Evolutionary conservation across 2,797 vertebrate genomes (phyloP).

Genomic region (Gadopsis marmoratus): DNA sequence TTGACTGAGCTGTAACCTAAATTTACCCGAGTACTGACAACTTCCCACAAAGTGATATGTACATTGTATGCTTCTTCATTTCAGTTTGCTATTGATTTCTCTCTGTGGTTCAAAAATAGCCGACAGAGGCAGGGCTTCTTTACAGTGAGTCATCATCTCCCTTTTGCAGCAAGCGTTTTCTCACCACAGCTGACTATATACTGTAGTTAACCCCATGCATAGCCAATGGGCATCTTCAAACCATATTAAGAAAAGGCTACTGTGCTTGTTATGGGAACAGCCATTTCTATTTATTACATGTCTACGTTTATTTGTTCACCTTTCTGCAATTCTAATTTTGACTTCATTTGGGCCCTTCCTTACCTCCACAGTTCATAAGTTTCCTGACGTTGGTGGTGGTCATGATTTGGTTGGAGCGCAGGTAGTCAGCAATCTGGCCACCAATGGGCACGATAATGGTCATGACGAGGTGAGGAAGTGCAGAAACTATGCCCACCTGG

Average conservation of each 20-base stretch:
- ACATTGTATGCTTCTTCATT: constrained; percentile 47
- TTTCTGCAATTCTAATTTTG: background rate
- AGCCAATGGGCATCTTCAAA: background rate
- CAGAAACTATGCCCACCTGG: constrained; percentile 92
- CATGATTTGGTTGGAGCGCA: constrained; percentile 90
- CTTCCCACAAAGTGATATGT: constrained; percentile 6
- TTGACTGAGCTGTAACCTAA: background rate
- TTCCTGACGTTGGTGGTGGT: constrained; percentile 94
- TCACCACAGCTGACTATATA: constrained; percentile 17
- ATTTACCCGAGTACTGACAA: background rate
- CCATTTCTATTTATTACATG: too few relatives aligned
- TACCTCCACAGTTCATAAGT: constrained; percentile 96
- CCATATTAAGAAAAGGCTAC: background rate
- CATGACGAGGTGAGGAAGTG: constrained; percentile 95
- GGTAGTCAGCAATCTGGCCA: constrained; percentile 91
- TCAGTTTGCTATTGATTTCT: constrained; percentile 57
- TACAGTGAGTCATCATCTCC: constrained; percentile 51
- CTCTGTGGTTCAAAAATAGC: constrained; percentile 63
- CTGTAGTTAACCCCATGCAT: background rate
- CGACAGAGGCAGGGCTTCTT: constrained; percentile 17
- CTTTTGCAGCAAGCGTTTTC: constrained; percentile 22
- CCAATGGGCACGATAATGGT: constrained; percentile 95
- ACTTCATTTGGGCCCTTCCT: constrained; percentile 5
- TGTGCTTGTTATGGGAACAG: background rate
- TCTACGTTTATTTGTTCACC: background rate